Evolutionary conservation across 2,797 vertebrate genomes (phyloP).

Genomic region (Ceryle rudis): DNA sequence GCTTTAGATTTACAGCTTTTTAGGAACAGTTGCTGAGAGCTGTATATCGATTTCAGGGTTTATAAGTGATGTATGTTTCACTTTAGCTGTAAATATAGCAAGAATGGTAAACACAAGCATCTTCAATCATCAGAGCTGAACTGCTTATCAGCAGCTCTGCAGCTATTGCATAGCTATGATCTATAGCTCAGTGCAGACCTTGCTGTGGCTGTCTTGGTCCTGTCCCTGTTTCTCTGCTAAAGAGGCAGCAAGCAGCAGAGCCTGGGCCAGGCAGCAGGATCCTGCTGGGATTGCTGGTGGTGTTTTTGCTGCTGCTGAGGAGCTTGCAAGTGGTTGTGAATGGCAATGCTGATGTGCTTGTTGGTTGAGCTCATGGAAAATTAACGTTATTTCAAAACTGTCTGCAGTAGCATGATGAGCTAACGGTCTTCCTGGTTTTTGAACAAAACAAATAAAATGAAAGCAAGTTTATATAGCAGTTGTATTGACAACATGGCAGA

Average conservation of each 20-base stretch:
- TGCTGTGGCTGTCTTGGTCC: background rate
- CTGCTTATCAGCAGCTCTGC: background rate
- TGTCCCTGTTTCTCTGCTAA: background rate
- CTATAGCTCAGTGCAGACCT: too few species aligned
- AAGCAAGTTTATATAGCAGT: background rate
- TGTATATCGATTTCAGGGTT: background rate
- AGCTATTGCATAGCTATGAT: background rate
- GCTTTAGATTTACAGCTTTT: background rate
- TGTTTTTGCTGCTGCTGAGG: background rate
- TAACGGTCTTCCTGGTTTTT: background rate
- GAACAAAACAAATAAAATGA: background rate
- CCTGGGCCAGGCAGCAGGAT: accelerated
- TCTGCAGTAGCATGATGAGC: background rate
- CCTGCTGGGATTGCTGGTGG: background rate
- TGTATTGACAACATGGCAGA: background rate
- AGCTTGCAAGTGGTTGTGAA: background rate
- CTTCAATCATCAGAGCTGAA: background rate
- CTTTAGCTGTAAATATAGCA: background rate
- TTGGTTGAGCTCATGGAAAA: background rate
- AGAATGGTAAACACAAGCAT: too few species aligned
- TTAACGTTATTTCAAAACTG: background rate
- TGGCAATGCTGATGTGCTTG: background rate
- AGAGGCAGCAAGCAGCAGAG: background rate
- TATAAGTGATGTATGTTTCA: background rate
- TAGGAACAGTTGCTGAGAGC: background rate